Evolutionary conservation across 2,113 vertebrate genomes (phyloP).

Genomic region (Aythya baeri): DNA sequence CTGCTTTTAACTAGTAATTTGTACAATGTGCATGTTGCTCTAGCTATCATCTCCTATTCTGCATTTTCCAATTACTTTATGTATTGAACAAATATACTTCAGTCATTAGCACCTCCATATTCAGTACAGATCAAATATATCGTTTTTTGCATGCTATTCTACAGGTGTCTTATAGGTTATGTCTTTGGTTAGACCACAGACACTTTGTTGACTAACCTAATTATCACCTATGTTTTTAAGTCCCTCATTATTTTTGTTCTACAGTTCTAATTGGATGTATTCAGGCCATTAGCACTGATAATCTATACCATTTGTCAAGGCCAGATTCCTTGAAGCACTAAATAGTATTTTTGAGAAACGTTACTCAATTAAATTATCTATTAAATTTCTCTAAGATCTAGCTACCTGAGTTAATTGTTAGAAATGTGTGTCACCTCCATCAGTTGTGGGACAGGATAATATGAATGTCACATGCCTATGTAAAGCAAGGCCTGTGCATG

Average conservation of each 20-base stretch:
- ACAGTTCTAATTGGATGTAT: neutral
- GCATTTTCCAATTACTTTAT: neutral
- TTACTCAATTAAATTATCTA: neutral
- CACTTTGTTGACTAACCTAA: neutral
- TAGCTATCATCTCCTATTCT: neutral
- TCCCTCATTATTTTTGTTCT: neutral
- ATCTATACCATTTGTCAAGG: neutral
- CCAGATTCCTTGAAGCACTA: neutral
- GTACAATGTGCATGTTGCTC: neutral
- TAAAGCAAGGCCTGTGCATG: neutral
- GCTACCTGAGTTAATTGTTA: neutral
- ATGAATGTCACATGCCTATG: neutral
- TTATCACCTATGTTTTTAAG: neutral
- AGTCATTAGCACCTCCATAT: neutral
- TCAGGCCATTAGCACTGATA: neutral
- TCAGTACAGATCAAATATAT: neutral
- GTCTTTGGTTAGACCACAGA: neutral
- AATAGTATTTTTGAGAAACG: neutral
- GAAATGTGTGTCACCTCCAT: neutral
- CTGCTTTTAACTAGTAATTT: neutral
- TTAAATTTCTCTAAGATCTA: neutral
- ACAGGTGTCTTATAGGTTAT: neutral
- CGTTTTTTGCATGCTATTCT: neutral
- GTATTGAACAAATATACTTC: neutral
- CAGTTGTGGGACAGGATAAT: neutral